Evolutionary conservation across 2,113 vertebrate species (phyloP).

Genomic region (Trichechus manatus): DNA sequence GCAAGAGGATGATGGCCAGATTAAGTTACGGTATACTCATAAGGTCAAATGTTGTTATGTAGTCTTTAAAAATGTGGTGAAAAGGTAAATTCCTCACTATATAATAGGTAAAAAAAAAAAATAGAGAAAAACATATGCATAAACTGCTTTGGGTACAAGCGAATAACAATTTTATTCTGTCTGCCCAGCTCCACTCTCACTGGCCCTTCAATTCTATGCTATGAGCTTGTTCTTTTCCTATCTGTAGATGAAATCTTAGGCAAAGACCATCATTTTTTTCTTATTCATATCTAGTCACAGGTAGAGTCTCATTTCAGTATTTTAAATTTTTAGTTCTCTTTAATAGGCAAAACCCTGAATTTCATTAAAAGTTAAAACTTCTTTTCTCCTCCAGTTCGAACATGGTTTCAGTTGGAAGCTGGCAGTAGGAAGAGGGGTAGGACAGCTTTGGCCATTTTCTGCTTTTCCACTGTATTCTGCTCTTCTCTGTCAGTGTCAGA

Average conservation of each 20-base stretch:
- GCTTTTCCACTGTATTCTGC: no score
- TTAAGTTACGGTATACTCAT: neutral
- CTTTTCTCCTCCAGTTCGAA: neutral
- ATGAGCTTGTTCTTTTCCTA: neutral
- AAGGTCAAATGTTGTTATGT: neutral
- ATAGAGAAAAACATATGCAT: neutral
- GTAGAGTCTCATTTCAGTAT: neutral
- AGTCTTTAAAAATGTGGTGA: neutral
- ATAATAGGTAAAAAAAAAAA: neutral
- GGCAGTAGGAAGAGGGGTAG: no score
- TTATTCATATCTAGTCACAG: neutral
- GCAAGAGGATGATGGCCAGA: neutral
- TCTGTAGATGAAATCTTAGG: neutral
- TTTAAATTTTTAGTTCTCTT: neutral
- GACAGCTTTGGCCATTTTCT: no score
- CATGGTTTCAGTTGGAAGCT: no score
- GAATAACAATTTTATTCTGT: neutral
- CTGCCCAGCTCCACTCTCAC: neutral
- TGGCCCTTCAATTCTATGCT: neutral
- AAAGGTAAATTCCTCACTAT: neutral
- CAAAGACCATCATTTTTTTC: neutral
- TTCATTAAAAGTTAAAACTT: neutral
- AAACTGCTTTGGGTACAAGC: neutral
- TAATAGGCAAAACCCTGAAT: neutral
- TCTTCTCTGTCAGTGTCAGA: no score